phyloP scores from a whole-genome alignment of 2,888 invertebrate genomes.

The Ecliptopera silaceata region DNA sequence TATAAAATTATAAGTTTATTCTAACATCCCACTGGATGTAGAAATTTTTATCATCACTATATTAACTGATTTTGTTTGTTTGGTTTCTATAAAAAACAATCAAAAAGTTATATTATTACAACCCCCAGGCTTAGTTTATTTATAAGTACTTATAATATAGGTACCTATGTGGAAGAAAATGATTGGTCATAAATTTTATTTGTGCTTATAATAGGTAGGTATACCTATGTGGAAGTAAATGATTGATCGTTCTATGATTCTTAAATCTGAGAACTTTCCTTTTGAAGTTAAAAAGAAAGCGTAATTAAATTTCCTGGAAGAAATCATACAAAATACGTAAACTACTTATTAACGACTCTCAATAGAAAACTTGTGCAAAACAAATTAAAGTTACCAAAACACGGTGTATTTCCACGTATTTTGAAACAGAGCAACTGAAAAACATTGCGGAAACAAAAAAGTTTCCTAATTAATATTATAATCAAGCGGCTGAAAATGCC shows the following conservation, averaged over 20 bases:
- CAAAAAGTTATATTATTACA: conserved; percentile 2
- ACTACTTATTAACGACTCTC: background rate
- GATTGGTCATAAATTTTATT: no score
- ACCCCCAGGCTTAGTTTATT: background rate
- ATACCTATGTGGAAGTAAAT: no score
- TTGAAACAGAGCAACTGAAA: background rate
- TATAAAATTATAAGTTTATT: background rate
- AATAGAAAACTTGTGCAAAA: background rate
- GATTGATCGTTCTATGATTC: no score
- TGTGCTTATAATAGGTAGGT: no score
- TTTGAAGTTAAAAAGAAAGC: no score
- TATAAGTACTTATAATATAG: no score
- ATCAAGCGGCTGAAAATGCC: no score
- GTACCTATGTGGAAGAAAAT: no score
- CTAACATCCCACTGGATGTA: background rate
- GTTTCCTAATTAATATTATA: no score
- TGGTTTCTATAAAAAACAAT: background rate
- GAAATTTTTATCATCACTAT: background rate
- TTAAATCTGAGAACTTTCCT: no score
- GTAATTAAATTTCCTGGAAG: no score
- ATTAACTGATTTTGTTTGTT: background rate
- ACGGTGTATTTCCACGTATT: background rate
- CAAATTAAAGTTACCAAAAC: background rate
- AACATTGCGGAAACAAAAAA: background rate
- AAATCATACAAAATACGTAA: background rate